Percentiles rank a stretch among this genome's conserved stretches.
Conservation (phyloP, 2,797 vertebrate species). For the Chaunax sp. region DNA sequence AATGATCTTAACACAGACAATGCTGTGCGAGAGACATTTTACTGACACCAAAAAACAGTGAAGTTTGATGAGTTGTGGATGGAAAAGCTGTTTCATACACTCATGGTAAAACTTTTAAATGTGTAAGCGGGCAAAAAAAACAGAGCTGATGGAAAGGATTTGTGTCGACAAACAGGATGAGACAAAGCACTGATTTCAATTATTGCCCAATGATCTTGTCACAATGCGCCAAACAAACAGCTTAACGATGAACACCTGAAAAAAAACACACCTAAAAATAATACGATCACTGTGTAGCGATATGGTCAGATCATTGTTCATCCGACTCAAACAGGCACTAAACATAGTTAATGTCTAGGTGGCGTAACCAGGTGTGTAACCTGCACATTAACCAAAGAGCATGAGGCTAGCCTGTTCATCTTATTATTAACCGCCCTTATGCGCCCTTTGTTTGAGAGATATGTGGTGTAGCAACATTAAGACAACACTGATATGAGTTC, state of each 20-base stretch:
- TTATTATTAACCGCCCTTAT: neutral
- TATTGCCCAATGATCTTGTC: constrained; percentile 16
- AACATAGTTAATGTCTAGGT: constrained; percentile 14
- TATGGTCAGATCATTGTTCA: constrained; percentile 28
- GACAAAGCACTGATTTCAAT: constrained; percentile 13
- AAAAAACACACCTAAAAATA: constrained; percentile 8
- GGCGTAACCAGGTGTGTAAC: constrained; percentile 16
- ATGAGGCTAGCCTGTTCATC: constrained; percentile 10
- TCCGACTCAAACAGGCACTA: neutral
- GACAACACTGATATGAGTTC: neutral
- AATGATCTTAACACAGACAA: too few species aligned
- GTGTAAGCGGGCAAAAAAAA: too few species aligned
- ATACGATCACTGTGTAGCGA: constrained; percentile 16
- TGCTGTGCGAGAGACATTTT: neutral
- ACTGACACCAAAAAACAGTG: neutral
- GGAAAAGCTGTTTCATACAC: too few species aligned
- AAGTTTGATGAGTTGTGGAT: neutral
- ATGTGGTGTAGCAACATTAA: neutral
- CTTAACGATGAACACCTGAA: neutral
- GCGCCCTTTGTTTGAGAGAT: constrained; percentile 26
- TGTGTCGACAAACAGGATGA: neutral
- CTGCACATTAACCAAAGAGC: constrained; percentile 28
- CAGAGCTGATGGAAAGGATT: too few species aligned
- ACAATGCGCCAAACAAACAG: neutral
- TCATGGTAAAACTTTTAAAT: too few species aligned